Evolutionary conservation across 2,113 vertebrate species (phyloP).

Genomic region (Oncorhynchus nerka): DNA sequence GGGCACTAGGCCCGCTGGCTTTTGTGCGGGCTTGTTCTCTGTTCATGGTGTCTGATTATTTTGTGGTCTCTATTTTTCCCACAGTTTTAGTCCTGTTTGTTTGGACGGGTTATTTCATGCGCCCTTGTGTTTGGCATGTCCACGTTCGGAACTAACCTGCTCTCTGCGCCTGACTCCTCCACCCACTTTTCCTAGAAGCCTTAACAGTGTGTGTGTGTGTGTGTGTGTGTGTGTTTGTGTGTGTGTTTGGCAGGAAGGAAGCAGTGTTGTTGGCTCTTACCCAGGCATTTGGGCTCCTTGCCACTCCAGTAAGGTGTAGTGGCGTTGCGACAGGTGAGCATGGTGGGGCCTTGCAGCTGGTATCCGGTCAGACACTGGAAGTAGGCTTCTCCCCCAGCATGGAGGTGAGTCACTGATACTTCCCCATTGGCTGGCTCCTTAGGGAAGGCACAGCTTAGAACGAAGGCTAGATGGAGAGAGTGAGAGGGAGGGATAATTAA

Average conservation of each 20-base stretch:
- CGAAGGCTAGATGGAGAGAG: conserved; percentile 77
- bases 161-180: too few species aligned
- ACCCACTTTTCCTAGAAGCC: too few species aligned
- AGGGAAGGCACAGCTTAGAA: conserved; percentile 90
- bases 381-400: conserved; percentile 82
- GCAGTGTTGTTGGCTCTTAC: conserved; percentile 61
- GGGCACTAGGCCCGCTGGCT: too few species aligned
- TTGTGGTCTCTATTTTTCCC: too few species aligned
- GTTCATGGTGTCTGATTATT: too few species aligned
- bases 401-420: conserved; percentile 87
- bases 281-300: conserved; percentile 84
- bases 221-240: background rate
- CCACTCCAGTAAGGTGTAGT: conserved; percentile 92
- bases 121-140: too few species aligned
- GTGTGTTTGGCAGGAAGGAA: background rate
- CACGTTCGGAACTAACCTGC: too few species aligned
- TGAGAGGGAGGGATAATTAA: background rate
- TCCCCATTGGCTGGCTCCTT: conserved; percentile 83
- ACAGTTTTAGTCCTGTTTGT: too few species aligned
- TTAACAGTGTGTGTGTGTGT: background rate
- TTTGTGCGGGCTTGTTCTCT: too few species aligned
- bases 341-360: conserved; percentile 81
- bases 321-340: conserved; percentile 87
- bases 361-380: conserved; percentile 88
- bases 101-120: too few species aligned